These are phyloP conservation scores for Heliconius aoede DNA, from an alignment of 2,888 invertebrate genomes.

Conservation along the genomic window DNA sequence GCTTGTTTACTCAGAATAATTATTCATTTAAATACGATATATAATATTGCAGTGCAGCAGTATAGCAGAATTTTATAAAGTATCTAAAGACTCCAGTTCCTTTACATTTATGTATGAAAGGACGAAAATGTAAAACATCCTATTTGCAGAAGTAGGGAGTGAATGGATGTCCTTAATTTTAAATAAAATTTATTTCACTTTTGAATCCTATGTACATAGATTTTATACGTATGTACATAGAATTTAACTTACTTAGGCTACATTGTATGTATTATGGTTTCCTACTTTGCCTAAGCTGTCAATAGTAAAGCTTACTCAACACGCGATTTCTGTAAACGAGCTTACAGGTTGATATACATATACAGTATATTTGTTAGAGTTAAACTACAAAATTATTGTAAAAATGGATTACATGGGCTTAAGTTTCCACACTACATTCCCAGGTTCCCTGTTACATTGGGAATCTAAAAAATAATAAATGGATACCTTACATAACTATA, in stretches of 20 bases:
- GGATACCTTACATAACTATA: neutral
- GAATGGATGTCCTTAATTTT: neutral
- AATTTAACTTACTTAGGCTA: neutral
- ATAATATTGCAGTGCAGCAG: no score
- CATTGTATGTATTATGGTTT: neutral
- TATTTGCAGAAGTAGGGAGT: neutral
- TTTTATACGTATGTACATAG: neutral
- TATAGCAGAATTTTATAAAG: no score
- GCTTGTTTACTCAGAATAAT: no score
- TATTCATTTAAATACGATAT: no score
- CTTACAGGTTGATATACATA: neutral
- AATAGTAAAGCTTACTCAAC: neutral
- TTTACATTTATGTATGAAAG: neutral
- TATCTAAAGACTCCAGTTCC: neutral
- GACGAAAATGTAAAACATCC: neutral
- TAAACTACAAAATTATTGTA: neutral
- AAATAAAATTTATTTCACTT: neutral
- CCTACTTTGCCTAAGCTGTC: neutral
- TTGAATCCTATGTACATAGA: neutral
- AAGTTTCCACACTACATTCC: no score
- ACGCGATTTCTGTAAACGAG: constrained; percentile 9
- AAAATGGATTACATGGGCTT: neutral
- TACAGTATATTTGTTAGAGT: neutral
- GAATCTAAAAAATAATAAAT: neutral
- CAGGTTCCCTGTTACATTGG: no score